Evolutionary conservation across 2,113 vertebrate genomes (phyloP).

Genomic region (Scophthalmus maximus): DNA sequence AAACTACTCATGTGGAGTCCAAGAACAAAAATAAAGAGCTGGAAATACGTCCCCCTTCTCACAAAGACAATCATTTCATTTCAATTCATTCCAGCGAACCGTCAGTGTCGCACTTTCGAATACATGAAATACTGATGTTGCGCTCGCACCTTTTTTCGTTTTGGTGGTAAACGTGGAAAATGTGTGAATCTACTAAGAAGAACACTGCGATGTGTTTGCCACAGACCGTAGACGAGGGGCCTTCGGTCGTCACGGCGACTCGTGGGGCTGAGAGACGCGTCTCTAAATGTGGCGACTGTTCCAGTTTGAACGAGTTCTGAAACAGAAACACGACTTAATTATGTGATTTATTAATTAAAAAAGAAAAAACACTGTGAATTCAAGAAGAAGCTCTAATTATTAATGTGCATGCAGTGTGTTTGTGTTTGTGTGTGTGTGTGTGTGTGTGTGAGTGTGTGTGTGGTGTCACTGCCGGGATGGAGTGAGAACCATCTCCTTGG

Average conservation of each 20-base stretch:
- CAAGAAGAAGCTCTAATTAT: slow-evolving; percentile 11
- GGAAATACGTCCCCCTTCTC: too few relatives aligned
- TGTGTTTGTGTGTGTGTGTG: slow-evolving; percentile 2
- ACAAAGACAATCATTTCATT: too few relatives aligned
- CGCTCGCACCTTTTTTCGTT: too few relatives aligned
- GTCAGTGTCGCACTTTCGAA: too few relatives aligned
- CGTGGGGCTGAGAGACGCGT: background rate
- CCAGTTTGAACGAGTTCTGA: background rate
- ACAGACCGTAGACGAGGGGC: background rate
- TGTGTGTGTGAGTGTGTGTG: slow-evolving; percentile 27
- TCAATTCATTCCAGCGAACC: too few relatives aligned
- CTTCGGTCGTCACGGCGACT: background rate
- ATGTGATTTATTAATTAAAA: slow-evolving; percentile 24
- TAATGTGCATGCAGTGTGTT: slow-evolving; percentile 27
- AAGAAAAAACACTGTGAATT: slow-evolving; percentile 31
- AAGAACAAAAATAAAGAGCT: too few relatives aligned
- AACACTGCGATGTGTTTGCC: background rate
- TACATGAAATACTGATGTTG: too few relatives aligned
- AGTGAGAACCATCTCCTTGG: slow-evolving; percentile 72
- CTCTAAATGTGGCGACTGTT: background rate
- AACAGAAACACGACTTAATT: slow-evolving; percentile 16
- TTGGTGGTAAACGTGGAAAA: too few relatives aligned
- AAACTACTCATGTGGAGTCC: too few relatives aligned
- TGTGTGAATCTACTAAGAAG: too few relatives aligned
- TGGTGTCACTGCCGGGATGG: slow-evolving; percentile 33